Percentiles rank a stretch among this genome's conserved stretches.
These are phyloP conservation scores for Petroica traversi DNA, from an alignment of 2,113 vertebrate species.

Conservation along the genomic window DNA sequence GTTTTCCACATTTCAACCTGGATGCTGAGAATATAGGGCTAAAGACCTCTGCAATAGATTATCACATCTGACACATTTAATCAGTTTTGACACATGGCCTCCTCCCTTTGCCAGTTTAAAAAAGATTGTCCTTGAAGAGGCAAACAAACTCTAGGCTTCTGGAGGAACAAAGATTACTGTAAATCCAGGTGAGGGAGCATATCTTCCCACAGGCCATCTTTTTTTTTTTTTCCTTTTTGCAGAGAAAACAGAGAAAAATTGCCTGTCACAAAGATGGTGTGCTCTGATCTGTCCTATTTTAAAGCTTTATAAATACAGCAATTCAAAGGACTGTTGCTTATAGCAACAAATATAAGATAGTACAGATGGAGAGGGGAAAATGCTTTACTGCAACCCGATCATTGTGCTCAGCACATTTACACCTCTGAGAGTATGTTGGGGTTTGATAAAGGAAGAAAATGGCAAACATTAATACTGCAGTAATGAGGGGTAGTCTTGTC, in stretches of 20 bases:
- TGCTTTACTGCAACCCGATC: not conserved
- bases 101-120: not conserved
- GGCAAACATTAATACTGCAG: not conserved
- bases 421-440: not conserved
- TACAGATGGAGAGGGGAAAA: not conserved
- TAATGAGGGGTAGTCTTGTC: not conserved
- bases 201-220: not conserved
- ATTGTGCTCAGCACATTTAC: not conserved
- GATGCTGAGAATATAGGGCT: not conserved
- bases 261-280: not conserved
- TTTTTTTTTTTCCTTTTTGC: not conserved
- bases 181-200: not conserved
- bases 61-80: not conserved
- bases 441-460: not conserved
- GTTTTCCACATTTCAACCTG: not conserved
- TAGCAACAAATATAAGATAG: slow-evolving; percentile 3
- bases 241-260: not conserved
- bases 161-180: not conserved
- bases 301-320: not conserved
- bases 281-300: not conserved
- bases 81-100: not conserved
- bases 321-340: slow-evolving; percentile 25
- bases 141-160: not conserved
- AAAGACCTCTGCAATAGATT: not conserved
- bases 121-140: not conserved